Conservation (phyloP, 2,797 vertebrate genomes). For the Monodelphis domestica region DNA sequence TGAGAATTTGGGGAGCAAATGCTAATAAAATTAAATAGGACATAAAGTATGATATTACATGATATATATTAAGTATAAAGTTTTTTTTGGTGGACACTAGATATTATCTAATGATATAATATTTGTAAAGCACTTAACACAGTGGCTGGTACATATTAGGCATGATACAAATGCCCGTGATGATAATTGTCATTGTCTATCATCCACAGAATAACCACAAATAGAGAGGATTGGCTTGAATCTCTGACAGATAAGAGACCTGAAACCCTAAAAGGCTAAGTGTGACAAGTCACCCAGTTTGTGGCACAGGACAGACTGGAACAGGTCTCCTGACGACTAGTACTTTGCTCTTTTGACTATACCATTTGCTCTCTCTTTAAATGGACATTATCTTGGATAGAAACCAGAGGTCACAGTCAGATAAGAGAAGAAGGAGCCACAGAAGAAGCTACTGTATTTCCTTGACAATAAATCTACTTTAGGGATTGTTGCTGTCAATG, state of each 20-base stretch:
- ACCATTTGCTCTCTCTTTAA: conserved; percentile 23
- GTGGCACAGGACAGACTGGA: background rate
- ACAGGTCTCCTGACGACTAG: background rate
- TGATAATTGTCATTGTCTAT: background rate
- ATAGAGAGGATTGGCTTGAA: background rate
- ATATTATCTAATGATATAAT: background rate
- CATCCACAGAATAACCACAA: background rate
- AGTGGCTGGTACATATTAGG: background rate
- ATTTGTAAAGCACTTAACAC: background rate
- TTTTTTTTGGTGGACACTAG: background rate
- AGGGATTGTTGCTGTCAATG: conserved; percentile 63
- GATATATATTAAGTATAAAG: background rate
- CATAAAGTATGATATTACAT: background rate
- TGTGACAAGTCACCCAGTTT: background rate
- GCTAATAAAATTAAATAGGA: background rate
- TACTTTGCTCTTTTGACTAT: conserved; percentile 12
- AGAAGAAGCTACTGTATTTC: conserved; percentile 76
- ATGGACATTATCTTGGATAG: conserved; percentile 69
- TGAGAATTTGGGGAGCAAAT: background rate
- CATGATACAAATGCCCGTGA: background rate
- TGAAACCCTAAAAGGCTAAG: conserved; percentile 9
- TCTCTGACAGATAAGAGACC: background rate
- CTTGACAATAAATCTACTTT: conserved; percentile 64
- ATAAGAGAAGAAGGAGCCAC: conserved; percentile 66
- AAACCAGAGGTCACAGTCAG: conserved; percentile 67